Conservation (phyloP, 1,140 invertebrate species). For the Vanessa tameamea region DNA sequence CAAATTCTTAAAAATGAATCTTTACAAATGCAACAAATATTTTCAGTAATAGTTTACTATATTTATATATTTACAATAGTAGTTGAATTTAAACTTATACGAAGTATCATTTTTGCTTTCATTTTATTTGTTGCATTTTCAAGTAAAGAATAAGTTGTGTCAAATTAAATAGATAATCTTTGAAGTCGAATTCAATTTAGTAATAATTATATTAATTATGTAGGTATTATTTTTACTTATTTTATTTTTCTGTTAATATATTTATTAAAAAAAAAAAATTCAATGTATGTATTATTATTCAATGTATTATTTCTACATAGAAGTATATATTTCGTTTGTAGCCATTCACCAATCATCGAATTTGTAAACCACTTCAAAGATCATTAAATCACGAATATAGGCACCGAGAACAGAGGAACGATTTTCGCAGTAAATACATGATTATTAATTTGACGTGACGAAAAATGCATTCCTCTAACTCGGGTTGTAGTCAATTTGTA, state of each 20-base stretch:
- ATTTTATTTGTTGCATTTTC: conserved; percentile 7
- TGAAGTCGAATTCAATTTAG: background rate
- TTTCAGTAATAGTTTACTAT: background rate
- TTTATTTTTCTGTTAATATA: no score
- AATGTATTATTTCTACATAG: background rate
- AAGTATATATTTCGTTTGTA: background rate
- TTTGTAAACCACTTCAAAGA: background rate
- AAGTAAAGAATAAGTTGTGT: background rate
- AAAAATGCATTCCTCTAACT: conserved; percentile 24
- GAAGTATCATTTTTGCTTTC: background rate
- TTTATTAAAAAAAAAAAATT: background rate
- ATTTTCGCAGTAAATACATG: background rate
- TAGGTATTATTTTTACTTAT: background rate
- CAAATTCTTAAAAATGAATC: conserved; percentile 6
- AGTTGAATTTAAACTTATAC: background rate
- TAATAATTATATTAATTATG: background rate
- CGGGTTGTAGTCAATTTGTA: background rate
- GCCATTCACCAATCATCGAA: no score
- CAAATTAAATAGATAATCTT: background rate
- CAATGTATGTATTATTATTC: background rate
- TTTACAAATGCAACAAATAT: conserved; percentile 14
- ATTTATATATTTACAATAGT: background rate
- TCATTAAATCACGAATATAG: background rate
- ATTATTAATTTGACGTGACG: background rate
- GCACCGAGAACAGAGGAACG: background rate